These are phyloP conservation scores for Benthosema pterotum DNA, from an alignment of 2,797 vertebrate species.

Conservation along the genomic window DNA sequence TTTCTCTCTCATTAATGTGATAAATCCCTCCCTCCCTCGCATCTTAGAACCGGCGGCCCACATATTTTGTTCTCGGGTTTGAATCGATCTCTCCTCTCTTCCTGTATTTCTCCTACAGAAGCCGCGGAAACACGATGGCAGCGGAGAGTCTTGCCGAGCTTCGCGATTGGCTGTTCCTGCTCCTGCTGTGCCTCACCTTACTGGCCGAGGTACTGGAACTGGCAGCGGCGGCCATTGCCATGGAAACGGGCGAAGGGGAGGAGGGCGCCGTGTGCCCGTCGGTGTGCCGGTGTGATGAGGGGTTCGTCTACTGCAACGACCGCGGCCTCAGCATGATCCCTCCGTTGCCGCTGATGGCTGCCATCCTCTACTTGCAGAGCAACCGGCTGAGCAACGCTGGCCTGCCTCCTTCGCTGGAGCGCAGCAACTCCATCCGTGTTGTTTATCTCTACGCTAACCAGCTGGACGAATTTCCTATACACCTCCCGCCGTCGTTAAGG, in stretches of 20 bases:
- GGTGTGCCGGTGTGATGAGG: slow-evolving; percentile 91
- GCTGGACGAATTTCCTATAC: slow-evolving; percentile 89
- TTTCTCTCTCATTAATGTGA: slow-evolving; percentile 19
- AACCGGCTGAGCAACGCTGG: slow-evolving; percentile 92
- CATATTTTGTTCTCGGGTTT: slow-evolving; percentile 28
- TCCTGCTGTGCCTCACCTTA: slow-evolving; percentile 90
- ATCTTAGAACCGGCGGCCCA: slow-evolving; percentile 18
- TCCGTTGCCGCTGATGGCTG: slow-evolving; percentile 87
- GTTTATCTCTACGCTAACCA: slow-evolving; percentile 95
- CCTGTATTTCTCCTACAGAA: slow-evolving; percentile 50
- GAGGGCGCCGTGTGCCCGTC: slow-evolving; percentile 86
- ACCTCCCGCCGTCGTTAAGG: slow-evolving; percentile 88
- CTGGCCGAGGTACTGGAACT: slow-evolving; percentile 88
- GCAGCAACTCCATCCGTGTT: slow-evolving; percentile 83
- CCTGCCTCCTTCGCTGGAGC: slow-evolving; percentile 84
- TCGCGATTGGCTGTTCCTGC: slow-evolving; percentile 91
- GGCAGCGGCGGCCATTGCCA: slow-evolving; percentile 81
- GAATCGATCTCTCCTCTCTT: slow-evolving; percentile 32
- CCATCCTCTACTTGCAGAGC: slow-evolving; percentile 97
- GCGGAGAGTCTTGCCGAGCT: slow-evolving; percentile 85
- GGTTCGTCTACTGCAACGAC: slow-evolving; percentile 96
- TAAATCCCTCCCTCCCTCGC: neutral
- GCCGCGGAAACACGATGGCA: slow-evolving; percentile 75
- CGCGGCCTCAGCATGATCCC: slow-evolving; percentile 90
- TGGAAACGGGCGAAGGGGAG: slow-evolving; percentile 80